Evolutionary conservation across 1,140 invertebrate genomes (phyloP).

Genomic region (Goniozus legneri): DNA sequence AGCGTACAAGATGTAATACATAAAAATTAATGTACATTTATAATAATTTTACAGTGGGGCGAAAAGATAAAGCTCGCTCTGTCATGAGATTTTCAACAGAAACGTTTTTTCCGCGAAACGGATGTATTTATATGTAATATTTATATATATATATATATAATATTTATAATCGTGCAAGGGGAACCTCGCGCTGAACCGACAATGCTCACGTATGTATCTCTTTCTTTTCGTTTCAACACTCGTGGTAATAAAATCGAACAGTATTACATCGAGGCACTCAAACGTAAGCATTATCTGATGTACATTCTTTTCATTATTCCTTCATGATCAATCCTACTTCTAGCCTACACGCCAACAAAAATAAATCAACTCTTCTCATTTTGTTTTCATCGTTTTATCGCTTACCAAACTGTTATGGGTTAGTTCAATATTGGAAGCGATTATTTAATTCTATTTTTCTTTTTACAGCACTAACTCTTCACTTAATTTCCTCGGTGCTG

Average conservation of each 20-base stretch:
- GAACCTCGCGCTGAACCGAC: not conserved
- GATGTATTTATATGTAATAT: constrained; percentile 3
- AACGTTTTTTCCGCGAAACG: constrained; percentile 11
- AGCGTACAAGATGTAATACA: constrained; percentile 7
- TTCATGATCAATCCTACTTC: constrained; percentile 5
- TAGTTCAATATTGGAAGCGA: too few species aligned
- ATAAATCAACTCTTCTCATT: constrained; percentile 3
- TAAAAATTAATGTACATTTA: constrained; percentile 28
- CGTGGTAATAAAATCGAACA: not conserved
- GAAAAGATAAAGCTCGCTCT: constrained; percentile 11
- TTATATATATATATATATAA: constrained; percentile 3
- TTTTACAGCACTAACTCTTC: too few species aligned
- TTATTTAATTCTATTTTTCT: too few species aligned
- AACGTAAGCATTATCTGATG: constrained; percentile 3
- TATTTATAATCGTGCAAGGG: constrained; percentile 9
- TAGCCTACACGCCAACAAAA: constrained; percentile 12
- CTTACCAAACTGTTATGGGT: too few species aligned
- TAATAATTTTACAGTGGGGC: constrained; percentile 16
- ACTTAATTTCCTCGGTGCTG: too few species aligned
- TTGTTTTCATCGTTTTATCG: not conserved
- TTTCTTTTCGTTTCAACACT: too few species aligned
- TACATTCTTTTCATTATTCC: constrained; percentile 1
- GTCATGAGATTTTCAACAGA: constrained; percentile 18
- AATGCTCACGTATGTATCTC: not conserved
- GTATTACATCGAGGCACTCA: not conserved